Evolutionary conservation across 2,113 vertebrate species (phyloP), one percentile per base, ranked within the genome.

Genomic region (Calidris pygmaea): DNA sequence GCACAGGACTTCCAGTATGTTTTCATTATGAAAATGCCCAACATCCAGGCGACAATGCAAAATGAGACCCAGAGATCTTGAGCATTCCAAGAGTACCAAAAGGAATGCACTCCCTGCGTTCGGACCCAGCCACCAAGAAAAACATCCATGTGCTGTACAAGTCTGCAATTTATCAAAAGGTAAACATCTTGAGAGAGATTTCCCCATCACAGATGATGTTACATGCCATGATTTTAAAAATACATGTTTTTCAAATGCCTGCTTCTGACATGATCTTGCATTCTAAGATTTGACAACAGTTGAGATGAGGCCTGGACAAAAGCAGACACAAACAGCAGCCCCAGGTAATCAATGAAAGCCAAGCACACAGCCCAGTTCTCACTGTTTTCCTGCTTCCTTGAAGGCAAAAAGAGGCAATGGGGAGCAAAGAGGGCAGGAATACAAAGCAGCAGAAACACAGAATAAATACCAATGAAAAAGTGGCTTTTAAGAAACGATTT

Each of bases 141-240:
- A 74, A 32, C 32, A 80, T 22, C 53, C 5, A 30, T 1, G 7
- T n/a, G 47, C 55, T 76, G 6, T 77, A 58, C 48, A 26, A 50
- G 48, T 23, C 27, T 53, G 29, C 16, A 62, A n/a, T 67, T 81
- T 66, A 50, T 50, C 37, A 67, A 50, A 71, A 75, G 23, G 6
- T 32, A 52, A 81, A 75, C 13, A 35, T 21, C 47, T 21, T 45
- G 34, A 90, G 45, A 84, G 19, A 19, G 5, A 59, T 21, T 43
- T 71, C 29, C n/a, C n/a, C 45, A 76, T 5, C 0, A 1, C 0
- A 1, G n/a, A 39, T 26, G 12, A 39, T 7, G 1, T 21, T 22
- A 58, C 4, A 11, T 10, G 32, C 18, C 37, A 27, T 1, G 7
- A 63, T 34, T 41, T 7, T 32, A 80, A 39, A 37, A 20, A 39